These are phyloP conservation scores for Pomatorhinus ruficollis DNA, from an alignment of 2,113 vertebrate species.

Conservation along the genomic window DNA sequence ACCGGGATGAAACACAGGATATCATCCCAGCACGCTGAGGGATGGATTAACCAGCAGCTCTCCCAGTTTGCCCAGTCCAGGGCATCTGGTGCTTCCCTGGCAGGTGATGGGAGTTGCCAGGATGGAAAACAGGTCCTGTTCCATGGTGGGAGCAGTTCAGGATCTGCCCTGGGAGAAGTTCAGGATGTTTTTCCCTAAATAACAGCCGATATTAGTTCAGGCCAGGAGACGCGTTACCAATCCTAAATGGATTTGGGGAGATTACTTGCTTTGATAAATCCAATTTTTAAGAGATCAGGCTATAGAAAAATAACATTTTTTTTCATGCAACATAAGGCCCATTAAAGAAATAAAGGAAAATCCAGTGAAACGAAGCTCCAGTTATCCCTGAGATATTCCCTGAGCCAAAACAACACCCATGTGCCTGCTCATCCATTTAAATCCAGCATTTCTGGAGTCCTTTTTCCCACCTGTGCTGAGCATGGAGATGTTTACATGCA, in stretches of 20 bases:
- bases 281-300: background rate
- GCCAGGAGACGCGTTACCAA: background rate
- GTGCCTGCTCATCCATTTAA: background rate
- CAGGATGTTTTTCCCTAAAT: background rate
- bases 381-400: background rate
- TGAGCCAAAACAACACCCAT: background rate
- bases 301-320: background rate
- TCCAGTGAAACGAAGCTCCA: background rate
- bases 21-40: rapidly evolving
- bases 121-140: background rate
- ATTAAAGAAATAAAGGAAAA: background rate
- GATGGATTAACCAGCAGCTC: background rate
- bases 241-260: background rate
- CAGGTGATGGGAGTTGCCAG: background rate
- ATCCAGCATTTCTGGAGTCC: rapidly evolving
- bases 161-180: background rate
- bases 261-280: background rate
- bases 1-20: rapidly evolving
- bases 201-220: background rate
- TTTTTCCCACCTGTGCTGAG: background rate
- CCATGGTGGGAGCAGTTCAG: background rate
- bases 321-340: background rate
- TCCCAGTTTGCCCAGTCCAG: background rate
- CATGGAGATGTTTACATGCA: background rate
- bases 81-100: background rate